Conservation (phyloP, 1,140 invertebrate genomes). For the Eubasilissa regina region DNA sequence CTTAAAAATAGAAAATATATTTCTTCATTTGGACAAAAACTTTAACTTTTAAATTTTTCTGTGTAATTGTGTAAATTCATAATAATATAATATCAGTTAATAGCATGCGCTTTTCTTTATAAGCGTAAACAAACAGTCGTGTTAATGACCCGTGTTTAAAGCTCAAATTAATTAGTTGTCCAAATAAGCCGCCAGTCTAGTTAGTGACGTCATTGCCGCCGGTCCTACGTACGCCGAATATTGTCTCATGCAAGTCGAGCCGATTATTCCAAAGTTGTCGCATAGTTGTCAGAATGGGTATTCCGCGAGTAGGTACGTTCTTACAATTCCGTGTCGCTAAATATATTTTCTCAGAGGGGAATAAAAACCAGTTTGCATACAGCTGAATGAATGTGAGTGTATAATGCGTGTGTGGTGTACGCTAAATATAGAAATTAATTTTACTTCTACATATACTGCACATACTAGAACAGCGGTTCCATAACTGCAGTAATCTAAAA, state of each 20-base stretch:
- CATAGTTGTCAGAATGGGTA: not conserved
- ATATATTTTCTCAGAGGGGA: conserved; percentile 41
- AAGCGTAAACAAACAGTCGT: not conserved
- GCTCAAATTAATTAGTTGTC: conserved; percentile 6
- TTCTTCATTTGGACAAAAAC: too few relatives aligned
- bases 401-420: not conserved
- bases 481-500: too few relatives aligned
- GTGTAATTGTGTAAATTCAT: too few relatives aligned
- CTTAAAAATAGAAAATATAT: too few relatives aligned
- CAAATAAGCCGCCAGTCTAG: not conserved
- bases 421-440: conserved; percentile 7
- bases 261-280: too few relatives aligned
- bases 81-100: too few relatives aligned
- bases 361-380: conserved; percentile 26
- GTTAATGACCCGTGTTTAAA: not conserved
- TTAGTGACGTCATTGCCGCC: not conserved
- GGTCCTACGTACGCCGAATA: too few relatives aligned
- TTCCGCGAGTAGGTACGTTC: not conserved
- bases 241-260: too few relatives aligned
- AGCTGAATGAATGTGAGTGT: conserved; percentile 40
- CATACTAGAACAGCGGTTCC: too few relatives aligned
- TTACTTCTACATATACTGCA: not conserved
- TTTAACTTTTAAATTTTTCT: too few relatives aligned
- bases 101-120: too few relatives aligned
- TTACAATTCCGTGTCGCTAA: conserved; percentile 32